These are phyloP conservation scores for Tapera naevia DNA, from an alignment of 2,797 vertebrate species.

Conservation along the genomic window DNA sequence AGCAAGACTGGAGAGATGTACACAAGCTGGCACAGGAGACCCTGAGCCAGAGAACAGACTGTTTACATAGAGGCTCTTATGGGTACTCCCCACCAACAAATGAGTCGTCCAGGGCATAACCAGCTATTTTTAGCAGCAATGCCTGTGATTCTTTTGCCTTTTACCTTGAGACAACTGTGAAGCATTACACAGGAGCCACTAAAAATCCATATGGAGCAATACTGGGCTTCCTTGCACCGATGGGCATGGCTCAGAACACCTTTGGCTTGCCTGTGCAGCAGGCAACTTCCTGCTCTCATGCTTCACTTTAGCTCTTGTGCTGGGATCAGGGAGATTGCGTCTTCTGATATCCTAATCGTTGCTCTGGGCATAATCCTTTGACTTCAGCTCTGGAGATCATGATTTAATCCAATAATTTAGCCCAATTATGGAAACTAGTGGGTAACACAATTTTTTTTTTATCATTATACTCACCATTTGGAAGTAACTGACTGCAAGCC, in stretches of 20 bases:
- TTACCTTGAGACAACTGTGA: neutral
- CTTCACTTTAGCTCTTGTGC: neutral
- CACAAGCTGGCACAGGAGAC: neutral
- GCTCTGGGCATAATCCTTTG: slow-evolving; percentile 7
- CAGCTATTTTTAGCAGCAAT: slow-evolving; percentile 25
- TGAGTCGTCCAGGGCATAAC: neutral
- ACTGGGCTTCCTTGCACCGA: neutral
- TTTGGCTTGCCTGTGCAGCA: neutral
- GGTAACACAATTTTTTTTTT: slow-evolving; percentile 16
- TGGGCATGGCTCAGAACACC: neutral
- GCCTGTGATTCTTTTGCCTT: neutral
- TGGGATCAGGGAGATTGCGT: neutral
- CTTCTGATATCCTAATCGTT: neutral
- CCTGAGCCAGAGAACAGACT: slow-evolving; percentile 3
- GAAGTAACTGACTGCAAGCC: neutral
- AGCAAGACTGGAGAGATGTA: neutral
- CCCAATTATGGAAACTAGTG: neutral
- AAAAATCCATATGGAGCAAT: neutral
- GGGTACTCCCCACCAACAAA: neutral
- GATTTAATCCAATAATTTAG: neutral
- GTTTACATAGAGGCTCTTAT: slow-evolving; percentile 24
- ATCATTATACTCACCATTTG: neutral
- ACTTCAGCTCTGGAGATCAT: neutral
- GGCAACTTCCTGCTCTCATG: neutral
- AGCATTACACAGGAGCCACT: neutral